Percentiles rank a stretch among this genome's conserved stretches.
Evolutionary conservation across 2,888 invertebrate genomes (phyloP).

Genomic region (Brachyptera putata): DNA sequence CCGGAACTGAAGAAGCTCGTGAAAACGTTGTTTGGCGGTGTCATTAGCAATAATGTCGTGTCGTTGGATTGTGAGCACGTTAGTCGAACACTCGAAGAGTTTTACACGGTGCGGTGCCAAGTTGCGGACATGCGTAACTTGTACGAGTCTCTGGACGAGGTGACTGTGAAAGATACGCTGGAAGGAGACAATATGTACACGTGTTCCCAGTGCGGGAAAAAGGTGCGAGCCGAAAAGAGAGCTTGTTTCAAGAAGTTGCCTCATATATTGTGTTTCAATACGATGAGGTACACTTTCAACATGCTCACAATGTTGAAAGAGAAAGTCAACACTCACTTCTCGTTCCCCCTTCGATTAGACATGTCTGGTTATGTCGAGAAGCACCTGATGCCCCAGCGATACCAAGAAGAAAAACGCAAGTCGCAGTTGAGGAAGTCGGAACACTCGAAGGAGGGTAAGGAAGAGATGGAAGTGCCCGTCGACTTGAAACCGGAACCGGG

Average conservation of each 20-base stretch:
- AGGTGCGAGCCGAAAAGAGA: slow-evolving; percentile 91
- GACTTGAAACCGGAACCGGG: slow-evolving; percentile 2
- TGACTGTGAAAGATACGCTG: slow-evolving; percentile 94
- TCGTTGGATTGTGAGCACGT: slow-evolving; percentile 94
- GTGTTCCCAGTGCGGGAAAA: slow-evolving; percentile 90
- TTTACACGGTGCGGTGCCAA: slow-evolving; percentile 94
- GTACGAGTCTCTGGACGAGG: slow-evolving; percentile 91
- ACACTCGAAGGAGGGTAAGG: slow-evolving; percentile 33
- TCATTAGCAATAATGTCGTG: slow-evolving; percentile 91
- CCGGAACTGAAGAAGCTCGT: slow-evolving; percentile 83
- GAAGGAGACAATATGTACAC: slow-evolving; percentile 98
- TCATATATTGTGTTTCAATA: slow-evolving; percentile 90
- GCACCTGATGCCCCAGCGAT: slow-evolving; percentile 85
- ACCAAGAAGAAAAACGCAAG: slow-evolving; percentile 61
- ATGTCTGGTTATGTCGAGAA: slow-evolving; percentile 95
- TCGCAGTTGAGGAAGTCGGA: slow-evolving; percentile 44
- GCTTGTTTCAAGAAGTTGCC: slow-evolving; percentile 94
- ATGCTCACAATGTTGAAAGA: slow-evolving; percentile 97
- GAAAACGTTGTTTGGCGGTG: slow-evolving; percentile 88
- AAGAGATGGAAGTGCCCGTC: slow-evolving; percentile 33
- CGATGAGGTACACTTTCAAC: slow-evolving; percentile 95
- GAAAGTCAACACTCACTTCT: slow-evolving; percentile 95
- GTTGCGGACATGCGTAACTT: slow-evolving; percentile 95
- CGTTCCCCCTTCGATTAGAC: slow-evolving; percentile 86
- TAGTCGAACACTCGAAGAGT: slow-evolving; percentile 89